phyloP scores from a whole-genome alignment of 37 sponge, comb jelly and placozoan species.

The Theonella swinhoei region DNA sequence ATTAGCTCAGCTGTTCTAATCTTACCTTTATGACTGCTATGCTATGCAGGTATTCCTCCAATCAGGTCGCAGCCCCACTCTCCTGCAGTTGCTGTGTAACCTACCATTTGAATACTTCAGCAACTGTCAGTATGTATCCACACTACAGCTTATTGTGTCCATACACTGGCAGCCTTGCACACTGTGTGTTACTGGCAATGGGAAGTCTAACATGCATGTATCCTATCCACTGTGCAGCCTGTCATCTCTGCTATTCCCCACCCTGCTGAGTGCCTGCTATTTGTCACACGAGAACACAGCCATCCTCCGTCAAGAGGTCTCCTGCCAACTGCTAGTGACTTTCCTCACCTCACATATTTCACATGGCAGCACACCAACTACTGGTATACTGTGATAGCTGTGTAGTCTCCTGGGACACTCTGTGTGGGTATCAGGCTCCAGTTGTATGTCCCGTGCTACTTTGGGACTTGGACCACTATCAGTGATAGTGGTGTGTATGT shows the following conservation, averaged over 20 bases:
- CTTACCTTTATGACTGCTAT: background rate
- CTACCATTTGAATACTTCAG: slow-evolving; percentile 94
- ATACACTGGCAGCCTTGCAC: background rate
- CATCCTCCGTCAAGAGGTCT: slow-evolving; percentile 80
- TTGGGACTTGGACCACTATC: too few relatives aligned
- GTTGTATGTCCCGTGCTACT: too few relatives aligned
- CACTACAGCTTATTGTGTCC: background rate
- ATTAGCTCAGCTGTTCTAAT: background rate
- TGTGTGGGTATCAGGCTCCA: too few relatives aligned
- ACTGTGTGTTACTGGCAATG: background rate
- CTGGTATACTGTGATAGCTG: background rate
- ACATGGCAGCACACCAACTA: background rate
- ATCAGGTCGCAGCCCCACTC: slow-evolving; percentile 87
- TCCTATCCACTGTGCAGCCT: slow-evolving; percentile 63
- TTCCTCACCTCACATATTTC: slow-evolving; percentile 22
- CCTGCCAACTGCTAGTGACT: slow-evolving; percentile 59
- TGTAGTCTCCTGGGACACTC: too few relatives aligned
- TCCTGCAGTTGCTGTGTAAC: slow-evolving; percentile 83
- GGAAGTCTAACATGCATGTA: too few relatives aligned
- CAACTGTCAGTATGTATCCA: slow-evolving; percentile 60
- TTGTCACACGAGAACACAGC: slow-evolving; percentile 57
- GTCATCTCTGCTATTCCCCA: slow-evolving; percentile 74
- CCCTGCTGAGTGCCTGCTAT: slow-evolving; percentile 81
- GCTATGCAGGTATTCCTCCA: slow-evolving; percentile 69
- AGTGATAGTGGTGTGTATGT: too few relatives aligned